phyloP scores from a whole-genome alignment of 2,797 vertebrate species.

The Ciconia nigra region DNA sequence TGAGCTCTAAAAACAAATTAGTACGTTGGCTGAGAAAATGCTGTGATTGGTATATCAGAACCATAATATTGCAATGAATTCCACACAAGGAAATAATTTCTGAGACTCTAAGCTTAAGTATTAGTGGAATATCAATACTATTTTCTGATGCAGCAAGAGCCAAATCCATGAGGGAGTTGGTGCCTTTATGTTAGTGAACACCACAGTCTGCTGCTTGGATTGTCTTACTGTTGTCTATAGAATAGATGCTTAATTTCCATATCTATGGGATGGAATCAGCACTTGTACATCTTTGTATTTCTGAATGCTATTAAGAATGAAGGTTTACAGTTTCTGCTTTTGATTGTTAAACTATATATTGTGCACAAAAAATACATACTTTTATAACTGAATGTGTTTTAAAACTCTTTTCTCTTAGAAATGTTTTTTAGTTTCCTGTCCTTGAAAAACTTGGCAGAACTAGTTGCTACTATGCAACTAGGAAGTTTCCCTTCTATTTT shows the following conservation, averaged over 20 bases:
- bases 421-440: background rate
- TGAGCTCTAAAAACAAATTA: background rate
- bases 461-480: background rate
- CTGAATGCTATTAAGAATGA: conserved; percentile 37
- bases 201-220: background rate
- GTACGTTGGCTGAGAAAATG: background rate
- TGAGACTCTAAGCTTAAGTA: background rate
- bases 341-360: conserved; percentile 51
- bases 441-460: conserved; percentile 52
- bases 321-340: conserved; percentile 56
- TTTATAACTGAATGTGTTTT: conserved; percentile 22
- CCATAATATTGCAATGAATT: background rate
- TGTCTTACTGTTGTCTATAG: background rate
- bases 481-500: conserved; percentile 43
- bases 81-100: background rate
- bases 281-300: conserved; percentile 12
- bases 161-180: background rate
- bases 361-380: conserved; percentile 48
- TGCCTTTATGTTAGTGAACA: background rate
- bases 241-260: background rate
- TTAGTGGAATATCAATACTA: background rate
- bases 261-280: conserved; percentile 6
- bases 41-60: background rate
- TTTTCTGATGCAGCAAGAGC: background rate
- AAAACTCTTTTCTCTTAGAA: background rate